Conservation (phyloP, 2,113 vertebrate species). For the Chamaea fasciata region DNA sequence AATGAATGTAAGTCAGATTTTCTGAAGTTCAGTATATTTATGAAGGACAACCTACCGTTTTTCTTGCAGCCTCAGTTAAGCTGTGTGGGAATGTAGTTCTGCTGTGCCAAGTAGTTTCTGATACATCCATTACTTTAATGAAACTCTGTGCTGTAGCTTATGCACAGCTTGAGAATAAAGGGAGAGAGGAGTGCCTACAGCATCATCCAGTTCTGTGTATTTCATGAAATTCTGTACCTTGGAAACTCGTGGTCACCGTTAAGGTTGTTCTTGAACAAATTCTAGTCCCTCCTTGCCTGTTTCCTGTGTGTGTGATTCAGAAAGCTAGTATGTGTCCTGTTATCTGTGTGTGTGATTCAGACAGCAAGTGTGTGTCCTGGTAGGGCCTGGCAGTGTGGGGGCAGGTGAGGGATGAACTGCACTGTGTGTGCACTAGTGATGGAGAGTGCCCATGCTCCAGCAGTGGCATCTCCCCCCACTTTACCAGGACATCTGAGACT, state of each 20-base stretch:
- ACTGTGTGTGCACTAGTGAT: not conserved
- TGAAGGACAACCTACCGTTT: not conserved
- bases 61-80: not conserved
- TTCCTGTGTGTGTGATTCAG: not conserved
- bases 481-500: not conserved
- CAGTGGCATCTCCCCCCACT: not conserved
- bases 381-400: not conserved
- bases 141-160: not conserved
- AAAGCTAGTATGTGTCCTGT: no score
- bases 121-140: not conserved
- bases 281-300: no score
- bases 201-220: not conserved
- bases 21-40: constrained; percentile 8
- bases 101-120: not conserved
- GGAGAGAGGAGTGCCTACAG: not conserved
- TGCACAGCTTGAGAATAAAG: not conserved
- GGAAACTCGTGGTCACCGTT: not conserved
- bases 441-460: not conserved
- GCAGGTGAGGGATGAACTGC: not conserved
- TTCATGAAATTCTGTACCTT: not conserved
- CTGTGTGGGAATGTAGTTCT: not conserved
- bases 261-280: not conserved
- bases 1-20: constrained; percentile 12
- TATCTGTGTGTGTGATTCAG: no score
- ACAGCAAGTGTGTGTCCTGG: not conserved